These are phyloP conservation scores for Thamnaconus septentrionalis DNA, from an alignment of 2,113 vertebrate genomes.

Conservation along the genomic window DNA sequence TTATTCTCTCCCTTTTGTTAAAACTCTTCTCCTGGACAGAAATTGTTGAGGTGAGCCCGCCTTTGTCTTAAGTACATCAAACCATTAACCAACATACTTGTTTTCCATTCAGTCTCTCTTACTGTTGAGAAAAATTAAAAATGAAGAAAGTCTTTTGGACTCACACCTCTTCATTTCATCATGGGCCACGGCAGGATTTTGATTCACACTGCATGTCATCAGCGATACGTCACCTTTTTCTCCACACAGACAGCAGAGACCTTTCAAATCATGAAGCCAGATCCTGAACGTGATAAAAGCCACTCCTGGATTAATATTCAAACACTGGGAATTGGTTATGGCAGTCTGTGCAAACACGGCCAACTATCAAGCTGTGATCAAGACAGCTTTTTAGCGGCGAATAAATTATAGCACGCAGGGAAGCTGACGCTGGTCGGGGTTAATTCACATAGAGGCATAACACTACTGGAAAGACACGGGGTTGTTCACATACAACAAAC, in stretches of 20 bases:
- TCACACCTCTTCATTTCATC: not conserved
- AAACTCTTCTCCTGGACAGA: slow-evolving; percentile 89
- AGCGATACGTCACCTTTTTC: not conserved
- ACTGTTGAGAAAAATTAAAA: too few relatives aligned
- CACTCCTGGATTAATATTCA: slow-evolving; percentile 69
- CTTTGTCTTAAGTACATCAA: not conserved
- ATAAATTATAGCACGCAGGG: slow-evolving; percentile 46
- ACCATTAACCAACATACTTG: not conserved
- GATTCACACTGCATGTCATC: slow-evolving; percentile 3
- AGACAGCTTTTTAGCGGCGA: slow-evolving; percentile 51
- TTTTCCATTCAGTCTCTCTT: too few relatives aligned
- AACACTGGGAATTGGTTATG: slow-evolving; percentile 47
- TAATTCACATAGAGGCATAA: not conserved
- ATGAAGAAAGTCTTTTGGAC: not conserved
- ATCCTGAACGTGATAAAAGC: slow-evolving; percentile 56
- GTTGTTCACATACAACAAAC: not conserved
- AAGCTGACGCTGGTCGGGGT: slow-evolving; percentile 9
- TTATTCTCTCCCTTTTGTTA: slow-evolving; percentile 70
- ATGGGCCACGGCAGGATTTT: not conserved
- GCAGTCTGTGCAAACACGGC: slow-evolving; percentile 49
- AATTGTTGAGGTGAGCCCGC: slow-evolving; percentile 92
- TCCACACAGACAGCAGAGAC: slow-evolving; percentile 16
- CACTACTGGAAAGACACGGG: not conserved
- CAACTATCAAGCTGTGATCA: slow-evolving; percentile 67
- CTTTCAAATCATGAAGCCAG: slow-evolving; percentile 31